Conservation (phyloP, 2,888 invertebrate genomes). For the Archaeoteleia sp. region DNA sequence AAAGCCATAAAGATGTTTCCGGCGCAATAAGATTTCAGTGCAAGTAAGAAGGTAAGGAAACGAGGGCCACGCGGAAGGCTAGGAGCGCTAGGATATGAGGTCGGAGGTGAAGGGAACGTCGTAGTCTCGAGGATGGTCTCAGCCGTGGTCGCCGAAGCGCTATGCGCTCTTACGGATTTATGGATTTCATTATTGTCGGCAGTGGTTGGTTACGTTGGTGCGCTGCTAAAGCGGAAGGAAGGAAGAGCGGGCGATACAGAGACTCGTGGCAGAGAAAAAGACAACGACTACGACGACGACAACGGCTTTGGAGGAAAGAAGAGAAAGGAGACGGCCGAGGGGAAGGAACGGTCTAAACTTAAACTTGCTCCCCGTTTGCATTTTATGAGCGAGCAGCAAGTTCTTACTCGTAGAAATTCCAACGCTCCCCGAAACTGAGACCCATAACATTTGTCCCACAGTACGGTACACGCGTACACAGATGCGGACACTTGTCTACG, state of each 20-base stretch:
- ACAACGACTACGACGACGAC: slow-evolving; percentile 23
- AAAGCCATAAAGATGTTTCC: slow-evolving; percentile 60
- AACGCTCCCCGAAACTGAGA: slow-evolving; percentile 59
- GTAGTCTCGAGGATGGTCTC: slow-evolving; percentile 46
- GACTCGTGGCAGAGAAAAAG: slow-evolving; percentile 32
- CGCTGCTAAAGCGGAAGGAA: slow-evolving; percentile 46
- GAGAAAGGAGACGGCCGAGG: slow-evolving; percentile 35
- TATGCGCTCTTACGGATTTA: slow-evolving; percentile 80
- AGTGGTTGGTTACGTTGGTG: slow-evolving; percentile 77
- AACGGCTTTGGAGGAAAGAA: slow-evolving; percentile 27
- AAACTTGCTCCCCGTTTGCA: slow-evolving; percentile 71
- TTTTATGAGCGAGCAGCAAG: slow-evolving; percentile 70
- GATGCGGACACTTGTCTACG: not conserved
- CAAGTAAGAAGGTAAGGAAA: slow-evolving; percentile 36
- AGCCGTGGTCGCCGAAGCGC: slow-evolving; percentile 67
- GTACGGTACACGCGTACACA: slow-evolving; percentile 12
- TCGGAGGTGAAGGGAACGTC: slow-evolving; percentile 41
- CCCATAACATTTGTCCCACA: slow-evolving; percentile 62
- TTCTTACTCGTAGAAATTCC: slow-evolving; percentile 64
- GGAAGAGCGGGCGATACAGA: slow-evolving; percentile 38
- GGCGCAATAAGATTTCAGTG: slow-evolving; percentile 59
- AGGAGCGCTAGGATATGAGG: slow-evolving; percentile 27
- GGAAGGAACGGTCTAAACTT: slow-evolving; percentile 64
- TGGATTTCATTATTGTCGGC: slow-evolving; percentile 82
- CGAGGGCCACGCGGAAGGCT: slow-evolving; percentile 21